Base-by-base conservation (phyloP, 2,113 vertebrate species). In the Machaerirhynchus nigripectus region DNA sequence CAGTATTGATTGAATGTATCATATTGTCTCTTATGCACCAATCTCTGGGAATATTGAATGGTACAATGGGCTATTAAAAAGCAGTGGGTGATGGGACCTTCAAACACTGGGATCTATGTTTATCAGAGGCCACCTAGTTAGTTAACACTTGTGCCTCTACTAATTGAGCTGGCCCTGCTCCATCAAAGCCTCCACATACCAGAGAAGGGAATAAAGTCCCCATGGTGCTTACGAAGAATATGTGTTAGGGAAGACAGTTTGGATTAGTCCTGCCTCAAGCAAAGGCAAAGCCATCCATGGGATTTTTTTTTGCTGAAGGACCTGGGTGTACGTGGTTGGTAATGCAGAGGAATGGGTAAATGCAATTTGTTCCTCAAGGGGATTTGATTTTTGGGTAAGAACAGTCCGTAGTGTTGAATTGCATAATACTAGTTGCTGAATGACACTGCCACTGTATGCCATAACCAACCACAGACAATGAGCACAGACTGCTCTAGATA, bases 241-340 rank as follows among this genome's bases (percentile, higher is more conserved):
- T 12, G 4, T 33, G 7, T 39, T 39, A n/a, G 40, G 27, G n/a
- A 23, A 84, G 22, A 33, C 18, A 46, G 23, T 73, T 39, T 55
- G 22, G 18, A 27, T 55, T 63, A 74, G 5, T 74, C 15, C 82
- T 56, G 19, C 28, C 28, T 47, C 23, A 56, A 13, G 19, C 49
- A 84, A 64, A 64, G 40, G 28, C 12, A 47, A 65, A 65, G 8
- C 10, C 30, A 56, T 56, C 19, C 3, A 6, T 56, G 50, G 12
- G n/a, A 56, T 33, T 56, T 5, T 40, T 40, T 74, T 84, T 56
- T 56, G 15, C 4, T 56, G 5, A 49, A 56, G 42, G 28, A 64
- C 8, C 49, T 64, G 28, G 19, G 9, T 65, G 15, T 11, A 23
- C 0, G 0, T 28, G 11, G 23, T 56, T 4, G 15, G 19, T 49